phyloP scores from a whole-genome alignment of 2,888 invertebrate genomes.

The Mythimna pallens region DNA sequence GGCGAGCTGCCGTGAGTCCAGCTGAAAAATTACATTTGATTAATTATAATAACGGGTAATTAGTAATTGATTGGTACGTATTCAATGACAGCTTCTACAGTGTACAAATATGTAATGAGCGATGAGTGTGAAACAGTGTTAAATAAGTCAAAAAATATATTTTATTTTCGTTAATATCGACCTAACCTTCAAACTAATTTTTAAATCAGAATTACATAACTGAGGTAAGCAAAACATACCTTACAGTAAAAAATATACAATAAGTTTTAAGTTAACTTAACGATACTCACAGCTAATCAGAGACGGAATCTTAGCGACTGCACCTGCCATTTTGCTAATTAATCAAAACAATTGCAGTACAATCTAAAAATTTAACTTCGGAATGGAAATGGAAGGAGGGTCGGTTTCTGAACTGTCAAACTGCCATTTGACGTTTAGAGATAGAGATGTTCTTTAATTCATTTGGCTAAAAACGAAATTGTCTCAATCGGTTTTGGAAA shows the following conservation, averaged over 20 bases:
- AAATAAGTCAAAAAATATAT: conserved; percentile 12
- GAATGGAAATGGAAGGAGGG: conserved; percentile 65
- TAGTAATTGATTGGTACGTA: too few relatives aligned
- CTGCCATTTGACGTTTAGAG: conserved; percentile 32
- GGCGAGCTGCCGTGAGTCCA: conserved; percentile 91
- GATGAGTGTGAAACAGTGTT: neutral
- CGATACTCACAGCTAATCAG: conserved; percentile 84
- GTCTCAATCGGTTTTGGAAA: neutral
- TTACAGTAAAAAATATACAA: neutral
- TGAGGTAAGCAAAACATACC: conserved; percentile 41
- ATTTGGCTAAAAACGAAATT: neutral
- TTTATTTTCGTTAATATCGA: conserved; percentile 18
- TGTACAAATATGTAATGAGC: neutral
- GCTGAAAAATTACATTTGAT: conserved; percentile 82
- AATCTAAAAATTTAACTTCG: conserved; percentile 73
- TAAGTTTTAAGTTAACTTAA: neutral
- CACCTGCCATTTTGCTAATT: conserved; percentile 82
- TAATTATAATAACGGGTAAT: too few relatives aligned
- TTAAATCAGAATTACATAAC: conserved; percentile 81
- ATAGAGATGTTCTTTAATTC: neutral
- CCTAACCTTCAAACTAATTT: conserved; percentile 61
- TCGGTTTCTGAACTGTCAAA: conserved; percentile 57
- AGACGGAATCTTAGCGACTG: conserved; percentile 81
- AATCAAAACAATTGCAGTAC: conserved; percentile 78
- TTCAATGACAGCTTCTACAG: conserved; percentile 12